Base-by-base conservation (phyloP, 2,888 invertebrate species). In the Himalopsyche anomala region DNA sequence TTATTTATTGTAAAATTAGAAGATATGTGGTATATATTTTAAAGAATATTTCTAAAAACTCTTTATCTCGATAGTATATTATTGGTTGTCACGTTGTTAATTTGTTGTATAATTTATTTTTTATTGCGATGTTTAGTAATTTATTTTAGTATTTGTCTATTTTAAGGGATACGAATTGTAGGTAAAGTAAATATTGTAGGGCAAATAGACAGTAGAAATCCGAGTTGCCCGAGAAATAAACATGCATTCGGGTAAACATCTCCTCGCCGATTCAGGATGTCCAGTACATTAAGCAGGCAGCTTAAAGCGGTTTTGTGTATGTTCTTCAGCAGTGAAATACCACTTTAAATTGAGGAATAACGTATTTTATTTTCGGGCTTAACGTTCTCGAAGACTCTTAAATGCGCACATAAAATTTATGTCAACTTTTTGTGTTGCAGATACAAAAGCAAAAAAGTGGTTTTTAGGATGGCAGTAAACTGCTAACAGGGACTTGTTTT, bases 241-340 rank as follows among this genome's bases (percentile, higher is more conserved):
- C 84, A 80, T 80, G 84, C 84, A 84, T 84, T 69, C 80, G 28
- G 54, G 74, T 19, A 84, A 62, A 84, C 84, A 80, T 84, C 84
- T 80, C 51, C 38, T 36, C 54, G 54, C 28, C 42, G 62, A 62
- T 62, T 62, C 51, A 80, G 84, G 84, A 84, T 84, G 74, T 84
- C 84, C 84, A 84, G 84, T 55, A 84, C 84, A 84, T 84, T 84
- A 84, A 54, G 80, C 80, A 19, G 45, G 79, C 74, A 82, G 82
- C 55, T 82, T 55, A 45, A 38, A 82, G 55, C 82, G 36, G 82
- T 82, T 82, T 82, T 82, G 82, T 56, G 56, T 55, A 62, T 62
- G 62, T 62, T 62, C 62, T 62, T 62, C 28, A 62, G 28, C 62
- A 19, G 62, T 62, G 62, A 62, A 62, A 62, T 19, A 62, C 62